Percentiles rank a stretch among this genome's conserved stretches.
Evolutionary conservation across 1,140 invertebrate genomes (phyloP).

Genomic region (Aphis craccivora): DNA sequence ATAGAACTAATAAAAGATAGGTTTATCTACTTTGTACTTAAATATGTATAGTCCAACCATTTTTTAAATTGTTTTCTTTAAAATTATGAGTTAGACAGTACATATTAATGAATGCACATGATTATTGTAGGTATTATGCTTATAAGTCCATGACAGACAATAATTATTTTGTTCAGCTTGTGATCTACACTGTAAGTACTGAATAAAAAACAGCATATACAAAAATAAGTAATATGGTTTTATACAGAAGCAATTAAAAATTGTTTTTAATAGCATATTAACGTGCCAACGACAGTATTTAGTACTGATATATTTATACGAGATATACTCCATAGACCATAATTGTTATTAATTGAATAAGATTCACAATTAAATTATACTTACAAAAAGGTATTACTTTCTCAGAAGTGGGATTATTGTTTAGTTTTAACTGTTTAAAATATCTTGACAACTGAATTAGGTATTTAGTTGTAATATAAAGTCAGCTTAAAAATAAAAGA

Average conservation of each 20-base stretch:
- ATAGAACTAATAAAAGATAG: not conserved
- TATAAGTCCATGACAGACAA: not conserved
- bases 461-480: not conserved
- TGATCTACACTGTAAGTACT: not conserved
- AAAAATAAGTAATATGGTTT: not conserved
- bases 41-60: not conserved
- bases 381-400: not conserved
- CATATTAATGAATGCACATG: not conserved
- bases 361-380: not conserved
- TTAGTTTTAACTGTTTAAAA: not conserved
- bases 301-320: conserved; percentile 11
- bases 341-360: not conserved
- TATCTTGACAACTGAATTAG: not conserved
- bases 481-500: not conserved
- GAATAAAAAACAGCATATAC: not conserved
- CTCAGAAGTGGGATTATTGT: not conserved
- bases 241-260: not conserved
- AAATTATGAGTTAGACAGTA: not conserved
- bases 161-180: not conserved
- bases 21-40: not conserved
- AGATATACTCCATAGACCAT: conserved; percentile 14
- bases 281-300: conserved; percentile 14
- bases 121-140: not conserved
- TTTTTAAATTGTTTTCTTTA: no score
- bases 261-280: not conserved